A percentile compares a stretch with the other conserved stretches of the same genome.
Conservation (phyloP, 2,113 vertebrate genomes). For the Gasterosteus aculeatus region DNA sequence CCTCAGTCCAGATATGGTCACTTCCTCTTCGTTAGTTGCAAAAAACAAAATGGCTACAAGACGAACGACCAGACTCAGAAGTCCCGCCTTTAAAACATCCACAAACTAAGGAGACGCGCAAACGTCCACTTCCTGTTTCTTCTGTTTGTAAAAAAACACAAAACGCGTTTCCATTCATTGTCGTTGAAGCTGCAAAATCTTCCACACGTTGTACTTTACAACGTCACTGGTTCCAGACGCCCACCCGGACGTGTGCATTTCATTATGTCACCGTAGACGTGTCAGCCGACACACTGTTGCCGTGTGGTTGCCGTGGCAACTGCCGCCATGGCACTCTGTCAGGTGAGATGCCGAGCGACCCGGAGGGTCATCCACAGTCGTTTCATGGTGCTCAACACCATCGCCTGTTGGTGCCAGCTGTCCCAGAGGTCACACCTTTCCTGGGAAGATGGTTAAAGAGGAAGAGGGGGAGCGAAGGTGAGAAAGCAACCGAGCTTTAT, state of each 20-base stretch:
- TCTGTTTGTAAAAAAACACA: no score
- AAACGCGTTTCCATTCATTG: neutral
- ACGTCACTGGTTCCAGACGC: neutral
- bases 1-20: no score
- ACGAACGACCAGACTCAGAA: no score
- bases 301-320: neutral
- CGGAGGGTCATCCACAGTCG: neutral
- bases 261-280: neutral
- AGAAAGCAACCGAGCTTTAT: neutral
- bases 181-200: neutral
- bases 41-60: no score
- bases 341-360: neutral
- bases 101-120: no score
- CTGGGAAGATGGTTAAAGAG: constrained; percentile 5
- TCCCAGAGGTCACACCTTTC: constrained; percentile 42
- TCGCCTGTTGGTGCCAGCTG: constrained; percentile 61
- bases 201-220: neutral
- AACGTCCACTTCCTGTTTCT: no score
- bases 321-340: neutral
- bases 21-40: no score
- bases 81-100: no score
- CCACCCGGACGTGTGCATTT: no score
- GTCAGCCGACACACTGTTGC: neutral
- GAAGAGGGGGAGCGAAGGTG: constrained; percentile 36
- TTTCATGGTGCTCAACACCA: neutral